phyloP scores from a whole-genome alignment of 2,888 invertebrate species.

The Blastobasis lacticolella region DNA sequence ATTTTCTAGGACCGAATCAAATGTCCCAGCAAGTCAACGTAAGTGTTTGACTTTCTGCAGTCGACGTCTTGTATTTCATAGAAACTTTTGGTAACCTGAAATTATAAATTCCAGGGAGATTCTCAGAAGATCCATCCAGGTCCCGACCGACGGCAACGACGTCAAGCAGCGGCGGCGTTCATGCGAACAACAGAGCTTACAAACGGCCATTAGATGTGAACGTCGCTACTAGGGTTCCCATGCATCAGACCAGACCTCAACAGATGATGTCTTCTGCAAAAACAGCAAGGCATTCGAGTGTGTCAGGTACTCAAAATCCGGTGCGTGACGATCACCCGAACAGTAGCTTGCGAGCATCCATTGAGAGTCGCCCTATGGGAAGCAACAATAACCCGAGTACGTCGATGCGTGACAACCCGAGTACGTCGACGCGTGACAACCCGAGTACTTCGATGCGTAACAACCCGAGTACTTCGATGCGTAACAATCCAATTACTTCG shows the following conservation, averaged over 20 bases:
- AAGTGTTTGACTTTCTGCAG: not conserved
- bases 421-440: not conserved
- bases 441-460: not conserved
- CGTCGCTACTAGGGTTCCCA: not conserved
- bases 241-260: not conserved
- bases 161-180: not conserved
- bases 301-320: not conserved
- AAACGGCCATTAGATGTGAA: not conserved
- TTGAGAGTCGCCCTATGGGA: not conserved
- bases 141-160: not conserved
- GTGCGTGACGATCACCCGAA: not conserved
- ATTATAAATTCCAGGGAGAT: not conserved
- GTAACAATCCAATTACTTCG: too few relatives aligned
- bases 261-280: not conserved
- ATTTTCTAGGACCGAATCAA: not conserved
- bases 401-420: not conserved
- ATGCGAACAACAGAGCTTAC: not conserved
- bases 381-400: not conserved
- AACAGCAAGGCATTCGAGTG: not conserved
- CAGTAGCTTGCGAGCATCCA: not conserved
- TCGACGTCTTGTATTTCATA: not conserved
- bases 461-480: not conserved
- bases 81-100: not conserved
- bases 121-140: not conserved
- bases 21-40: not conserved